Evolutionary conservation across 2,888 invertebrate genomes (phyloP).

Genomic region (Napeogenes sylphis): DNA sequence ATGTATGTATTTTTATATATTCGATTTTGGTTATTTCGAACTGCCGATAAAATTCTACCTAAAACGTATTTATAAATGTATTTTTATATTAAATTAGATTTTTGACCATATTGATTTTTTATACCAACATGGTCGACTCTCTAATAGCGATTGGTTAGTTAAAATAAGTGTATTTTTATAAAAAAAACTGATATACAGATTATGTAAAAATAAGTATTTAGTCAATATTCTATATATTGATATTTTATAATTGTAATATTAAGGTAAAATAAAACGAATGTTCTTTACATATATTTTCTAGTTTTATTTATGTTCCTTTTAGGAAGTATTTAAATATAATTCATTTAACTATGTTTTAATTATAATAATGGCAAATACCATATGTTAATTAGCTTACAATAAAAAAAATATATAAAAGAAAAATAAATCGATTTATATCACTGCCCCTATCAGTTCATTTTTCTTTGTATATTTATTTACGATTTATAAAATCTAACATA

Average conservation of each 20-base stretch:
- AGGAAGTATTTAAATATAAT: no score
- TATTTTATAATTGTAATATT: constrained; percentile 53
- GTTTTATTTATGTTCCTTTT: constrained; percentile 25
- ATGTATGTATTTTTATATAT: constrained; percentile 24
- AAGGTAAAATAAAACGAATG: constrained; percentile 59
- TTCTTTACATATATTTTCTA: constrained; percentile 48
- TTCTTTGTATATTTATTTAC: no score
- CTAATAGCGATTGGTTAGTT: constrained; percentile 61
- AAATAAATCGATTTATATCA: no score
- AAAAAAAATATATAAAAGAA: no score
- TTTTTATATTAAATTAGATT: constrained; percentile 54
- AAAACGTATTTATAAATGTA: constrained; percentile 43
- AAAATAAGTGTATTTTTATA: constrained; percentile 38
- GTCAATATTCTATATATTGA: constrained; percentile 57
- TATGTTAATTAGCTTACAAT: no score
- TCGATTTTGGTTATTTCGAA: constrained; percentile 25
- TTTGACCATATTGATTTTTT: constrained; percentile 67
- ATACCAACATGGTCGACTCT: constrained; percentile 64
- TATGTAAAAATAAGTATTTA: constrained; percentile 52
- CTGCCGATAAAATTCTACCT: constrained; percentile 39
- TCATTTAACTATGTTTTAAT: background rate
- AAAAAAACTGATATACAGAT: constrained; percentile 36
- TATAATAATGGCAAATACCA: background rate
- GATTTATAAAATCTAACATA: no score
- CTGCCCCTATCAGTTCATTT: no score